Evolutionary conservation across 2,888 invertebrate genomes (phyloP), one percentile per base, ranked within the genome.

Genomic region (Alloplasta piceator): DNA sequence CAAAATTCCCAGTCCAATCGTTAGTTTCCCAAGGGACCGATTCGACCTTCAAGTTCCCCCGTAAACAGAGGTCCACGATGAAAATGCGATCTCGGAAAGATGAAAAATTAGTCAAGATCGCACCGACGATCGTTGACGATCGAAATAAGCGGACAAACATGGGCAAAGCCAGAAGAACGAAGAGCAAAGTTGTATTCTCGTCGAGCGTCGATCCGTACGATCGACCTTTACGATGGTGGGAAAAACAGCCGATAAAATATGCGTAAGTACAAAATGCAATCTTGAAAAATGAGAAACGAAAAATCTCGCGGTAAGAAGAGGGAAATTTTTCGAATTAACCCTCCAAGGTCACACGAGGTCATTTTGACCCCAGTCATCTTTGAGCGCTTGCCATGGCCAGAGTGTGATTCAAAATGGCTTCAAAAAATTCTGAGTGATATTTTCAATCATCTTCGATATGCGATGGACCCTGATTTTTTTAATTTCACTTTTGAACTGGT

Each of bases 151-250:
- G 36, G 68, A 73, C 50, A 26, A 75, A 75, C 16, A 63, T 43
- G 72, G 66, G 39, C 39, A 77, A 48, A 64, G 12, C 9, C 4
- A 72, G 64, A 79, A 82, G 50, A 7, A 10, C n/a, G 16, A 50
- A 81, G 43, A 66, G 16, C 58, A 46, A 46, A 5, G 14, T 81
- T 7, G 41, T 82, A 68, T 78, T 85, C 58, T 74, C 78, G 12
- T 84, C 85, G 5, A 82, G 66, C 61, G 26, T 82, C 6, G 86
- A 86, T 78, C 84, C 82, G n/a, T 80, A 81, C 72, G 86, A 85
- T 12, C 52, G 63, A 39, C 83, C 86, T 3, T 55, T 85, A 6
- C 78, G 52, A 76, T 86, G 86, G 86, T 86, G 86, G 86, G 84
- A 86, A 50, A 72, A 14, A 6, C 76, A 82, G 38, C 85, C 85